Percentiles rank a stretch among this genome's conserved stretches.
phyloP scores from a whole-genome alignment of 2,113 vertebrate species.

The Silurus meridionalis region DNA sequence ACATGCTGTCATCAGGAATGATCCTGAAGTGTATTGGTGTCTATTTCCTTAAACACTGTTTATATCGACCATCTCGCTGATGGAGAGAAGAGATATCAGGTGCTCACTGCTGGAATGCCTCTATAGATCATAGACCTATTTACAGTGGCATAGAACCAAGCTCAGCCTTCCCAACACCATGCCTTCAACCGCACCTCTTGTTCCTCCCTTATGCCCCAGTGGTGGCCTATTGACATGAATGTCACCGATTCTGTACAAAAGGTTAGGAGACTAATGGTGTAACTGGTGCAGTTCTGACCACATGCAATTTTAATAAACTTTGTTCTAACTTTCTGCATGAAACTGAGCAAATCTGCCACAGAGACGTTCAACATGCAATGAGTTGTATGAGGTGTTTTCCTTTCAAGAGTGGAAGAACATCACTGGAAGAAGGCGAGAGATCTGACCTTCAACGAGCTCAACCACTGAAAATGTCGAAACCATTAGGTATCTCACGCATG shows the following conservation, averaged over 20 bases:
- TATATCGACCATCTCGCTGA: background rate
- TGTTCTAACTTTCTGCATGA: too few relatives aligned
- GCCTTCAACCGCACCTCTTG: background rate
- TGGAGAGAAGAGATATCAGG: background rate
- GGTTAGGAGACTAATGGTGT: too few relatives aligned
- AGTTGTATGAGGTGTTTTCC: too few relatives aligned
- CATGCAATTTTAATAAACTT: too few relatives aligned
- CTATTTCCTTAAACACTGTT: constrained; percentile 3
- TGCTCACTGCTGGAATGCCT: background rate
- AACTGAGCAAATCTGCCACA: too few relatives aligned
- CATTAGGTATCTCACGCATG: too few relatives aligned
- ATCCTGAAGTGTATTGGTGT: background rate
- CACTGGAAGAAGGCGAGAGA: too few relatives aligned
- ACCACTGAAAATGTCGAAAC: too few relatives aligned
- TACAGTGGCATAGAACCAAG: background rate
- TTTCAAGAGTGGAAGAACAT: too few relatives aligned
- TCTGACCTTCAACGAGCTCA: too few relatives aligned
- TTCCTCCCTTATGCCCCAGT: background rate
- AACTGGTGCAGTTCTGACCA: too few relatives aligned
- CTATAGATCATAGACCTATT: background rate
- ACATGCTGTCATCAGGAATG: background rate
- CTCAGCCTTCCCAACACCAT: background rate
- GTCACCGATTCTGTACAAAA: background rate
- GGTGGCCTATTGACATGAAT: background rate
- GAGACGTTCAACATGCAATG: too few relatives aligned